phyloP scores from a whole-genome alignment of 2,888 invertebrate species.

The Calameuta idolon region DNA sequence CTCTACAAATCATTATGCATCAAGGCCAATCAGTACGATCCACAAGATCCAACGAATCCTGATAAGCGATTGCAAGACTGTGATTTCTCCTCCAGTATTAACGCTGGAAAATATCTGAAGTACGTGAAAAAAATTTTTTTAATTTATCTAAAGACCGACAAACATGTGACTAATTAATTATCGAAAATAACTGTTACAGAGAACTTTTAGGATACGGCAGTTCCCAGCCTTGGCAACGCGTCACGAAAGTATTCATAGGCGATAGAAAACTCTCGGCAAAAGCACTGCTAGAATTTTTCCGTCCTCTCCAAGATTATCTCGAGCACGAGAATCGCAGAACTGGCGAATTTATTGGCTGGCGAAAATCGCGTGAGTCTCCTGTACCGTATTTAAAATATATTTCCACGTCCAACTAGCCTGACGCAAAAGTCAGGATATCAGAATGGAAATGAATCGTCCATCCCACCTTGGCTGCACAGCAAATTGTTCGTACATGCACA shows the following conservation, averaged over 20 bases:
- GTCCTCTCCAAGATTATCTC: slow-evolving; percentile 5
- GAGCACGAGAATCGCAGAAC: neutral
- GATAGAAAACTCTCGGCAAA: neutral
- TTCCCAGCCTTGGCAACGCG: slow-evolving; percentile 19
- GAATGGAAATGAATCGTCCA: neutral
- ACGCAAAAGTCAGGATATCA: neutral
- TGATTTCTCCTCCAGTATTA: neutral
- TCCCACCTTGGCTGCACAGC: neutral
- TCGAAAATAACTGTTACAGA: neutral
- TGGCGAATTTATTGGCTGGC: neutral
- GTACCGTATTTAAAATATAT: neutral
- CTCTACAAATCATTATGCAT: neutral
- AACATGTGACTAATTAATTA: neutral
- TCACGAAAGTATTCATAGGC: slow-evolving; percentile 7
- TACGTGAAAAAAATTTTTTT: neutral
- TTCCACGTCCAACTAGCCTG: neutral
- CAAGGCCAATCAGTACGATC: neutral
- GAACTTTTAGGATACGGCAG: neutral
- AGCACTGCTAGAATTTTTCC: slow-evolving; percentile 11
- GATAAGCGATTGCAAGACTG: neutral
- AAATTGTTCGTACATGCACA: neutral
- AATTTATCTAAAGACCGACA: neutral
- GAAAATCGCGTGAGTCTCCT: neutral
- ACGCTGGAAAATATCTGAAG: neutral
- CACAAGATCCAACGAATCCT: neutral